phyloP scores from a whole-genome alignment of 2,888 invertebrate species.

The Cremastobaeus sp. region DNA sequence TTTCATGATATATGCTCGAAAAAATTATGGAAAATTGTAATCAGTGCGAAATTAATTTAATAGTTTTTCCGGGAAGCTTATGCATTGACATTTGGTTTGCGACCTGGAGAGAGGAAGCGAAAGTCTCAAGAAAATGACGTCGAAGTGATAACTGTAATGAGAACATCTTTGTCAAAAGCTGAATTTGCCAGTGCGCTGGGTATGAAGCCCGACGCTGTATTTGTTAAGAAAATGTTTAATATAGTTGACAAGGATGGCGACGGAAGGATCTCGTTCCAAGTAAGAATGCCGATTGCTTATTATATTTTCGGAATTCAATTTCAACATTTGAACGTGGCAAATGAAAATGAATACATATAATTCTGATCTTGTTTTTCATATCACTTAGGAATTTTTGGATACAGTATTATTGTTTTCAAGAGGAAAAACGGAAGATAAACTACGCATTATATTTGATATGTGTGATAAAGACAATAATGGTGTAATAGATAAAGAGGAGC shows the following conservation, averaged over 20 bases:
- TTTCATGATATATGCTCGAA: too few relatives aligned
- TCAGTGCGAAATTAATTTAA: too few relatives aligned
- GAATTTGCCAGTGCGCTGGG: constrained; percentile 97
- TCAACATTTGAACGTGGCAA: too few relatives aligned
- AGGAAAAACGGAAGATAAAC: constrained; percentile 94
- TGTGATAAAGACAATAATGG: constrained; percentile 97
- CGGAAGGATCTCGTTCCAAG: constrained; percentile 95
- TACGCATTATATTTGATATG: constrained; percentile 97
- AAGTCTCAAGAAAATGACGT: constrained; percentile 86
- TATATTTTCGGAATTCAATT: too few relatives aligned
- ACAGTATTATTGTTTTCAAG: constrained; percentile 95
- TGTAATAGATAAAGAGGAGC: constrained; percentile 94
- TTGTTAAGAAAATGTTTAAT: constrained; percentile 98
- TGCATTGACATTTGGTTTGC: constrained; percentile 92
- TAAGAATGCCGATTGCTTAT: constrained; percentile 68
- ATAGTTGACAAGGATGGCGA: constrained; percentile 97
- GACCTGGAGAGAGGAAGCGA: constrained; percentile 87
- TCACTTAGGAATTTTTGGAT: constrained; percentile 89
- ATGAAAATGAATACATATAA: too few relatives aligned
- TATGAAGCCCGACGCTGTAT: constrained; percentile 96
- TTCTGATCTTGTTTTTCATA: constrained; percentile 1
- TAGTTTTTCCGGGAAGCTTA: constrained; percentile 97
- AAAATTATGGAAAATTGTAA: too few relatives aligned
- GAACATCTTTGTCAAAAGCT: constrained; percentile 92
- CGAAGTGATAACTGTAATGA: constrained; percentile 94